Base-by-base conservation (phyloP, 2,797 vertebrate genomes). In the Schizopygopsis pylzovi region DNA sequence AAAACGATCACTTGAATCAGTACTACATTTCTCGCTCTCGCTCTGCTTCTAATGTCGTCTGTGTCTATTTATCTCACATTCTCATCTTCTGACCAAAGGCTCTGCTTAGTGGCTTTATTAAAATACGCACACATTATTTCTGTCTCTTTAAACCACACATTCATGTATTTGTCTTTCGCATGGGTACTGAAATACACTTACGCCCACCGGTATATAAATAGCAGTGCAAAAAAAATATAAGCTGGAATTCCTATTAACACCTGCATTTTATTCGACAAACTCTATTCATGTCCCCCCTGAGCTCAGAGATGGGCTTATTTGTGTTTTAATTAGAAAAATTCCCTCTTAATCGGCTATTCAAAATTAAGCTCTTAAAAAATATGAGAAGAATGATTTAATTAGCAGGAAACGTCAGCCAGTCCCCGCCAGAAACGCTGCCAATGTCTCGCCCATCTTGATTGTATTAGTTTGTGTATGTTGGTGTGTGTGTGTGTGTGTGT, bases 281-380 rank as follows among this genome's bases (percentile, higher is more conserved):
- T 76, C 76, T 49, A 22, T 81, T 79, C 52, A 65, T 56, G 77
- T 49, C 70, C 70, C 82, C 39, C 49, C 1, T 39, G 77, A 84
- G 82, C 77, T 72, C 82, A 54, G 68, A 83, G 52, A 72, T 49
- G 45, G 75, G 68, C 76, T 84, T 84, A 84, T 84, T 84, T 84
- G 68, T 78, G 28, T 59, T 79, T 81, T 87, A 84, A 84, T 84
- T 87, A 59, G 52, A 87, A 81, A 79, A 70, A 61, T 71, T 56
- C 25, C 67, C 28, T 39, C 39, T 59, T 81, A 87, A 84, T 87
- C 13, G 37, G 65, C 41, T 73, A 37, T 80, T 65, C 18, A 76
- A 22, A 81, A 54, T 75, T 47, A 87, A 54, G 33, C 70, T 79
- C 54, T 59, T 79, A 83, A 70, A 86, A 65, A 82, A 82, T 81